These are phyloP conservation scores for Sturmia bella DNA, from an alignment of 2,888 invertebrate species.

Conservation along the genomic window DNA sequence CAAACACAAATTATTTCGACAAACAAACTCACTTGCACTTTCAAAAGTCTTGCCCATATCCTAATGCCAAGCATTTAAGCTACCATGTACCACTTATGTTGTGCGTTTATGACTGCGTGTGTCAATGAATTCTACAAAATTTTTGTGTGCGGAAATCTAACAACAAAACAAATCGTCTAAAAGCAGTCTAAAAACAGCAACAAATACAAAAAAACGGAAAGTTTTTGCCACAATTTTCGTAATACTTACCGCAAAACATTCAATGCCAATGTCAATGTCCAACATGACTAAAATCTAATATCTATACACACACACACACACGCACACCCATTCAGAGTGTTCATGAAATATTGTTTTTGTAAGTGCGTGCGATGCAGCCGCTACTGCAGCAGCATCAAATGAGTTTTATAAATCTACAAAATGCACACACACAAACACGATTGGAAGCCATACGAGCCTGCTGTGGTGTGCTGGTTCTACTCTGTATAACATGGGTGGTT, in stretches of 20 bases:
- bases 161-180: constrained; percentile 47
- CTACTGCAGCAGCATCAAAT: constrained; percentile 47
- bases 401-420: constrained; percentile 38
- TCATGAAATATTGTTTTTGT: background rate
- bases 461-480: constrained; percentile 21
- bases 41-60: constrained; percentile 16
- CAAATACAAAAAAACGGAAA: constrained; percentile 4
- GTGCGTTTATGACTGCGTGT: background rate
- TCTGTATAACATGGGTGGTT: constrained; percentile 56
- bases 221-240: constrained; percentile 58
- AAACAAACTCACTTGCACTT: constrained; percentile 46
- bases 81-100: background rate
- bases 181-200: constrained; percentile 57
- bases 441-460: background rate
- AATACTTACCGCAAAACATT: constrained; percentile 50
- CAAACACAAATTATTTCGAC: constrained; percentile 11
- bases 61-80: constrained; percentile 18
- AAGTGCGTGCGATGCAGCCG: constrained; percentile 46
- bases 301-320: background rate
- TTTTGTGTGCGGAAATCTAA: constrained; percentile 57
- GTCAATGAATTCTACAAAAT: constrained; percentile 27
- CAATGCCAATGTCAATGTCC: constrained; percentile 69
- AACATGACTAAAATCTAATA: constrained; percentile 25
- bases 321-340: background rate
- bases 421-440: background rate